Percentiles rank a stretch among this genome's conserved stretches.
These are phyloP conservation scores for Rhingia campestris DNA, from an alignment of 2,888 invertebrate species.

Conservation along the genomic window DNA sequence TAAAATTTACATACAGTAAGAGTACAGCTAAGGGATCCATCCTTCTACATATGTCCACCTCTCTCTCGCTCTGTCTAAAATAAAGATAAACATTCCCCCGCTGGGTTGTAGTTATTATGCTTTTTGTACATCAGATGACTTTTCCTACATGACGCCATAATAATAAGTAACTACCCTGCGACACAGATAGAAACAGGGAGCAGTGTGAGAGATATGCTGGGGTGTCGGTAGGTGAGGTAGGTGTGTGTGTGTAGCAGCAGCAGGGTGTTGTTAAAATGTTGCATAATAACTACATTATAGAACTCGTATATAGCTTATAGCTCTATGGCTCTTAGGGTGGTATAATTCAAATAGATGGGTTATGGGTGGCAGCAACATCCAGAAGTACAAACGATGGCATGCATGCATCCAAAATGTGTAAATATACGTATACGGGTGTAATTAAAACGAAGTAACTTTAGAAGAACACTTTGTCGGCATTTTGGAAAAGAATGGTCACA, in stretches of 20 bases:
- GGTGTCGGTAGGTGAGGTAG: neutral
- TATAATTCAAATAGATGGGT: conserved; percentile 51
- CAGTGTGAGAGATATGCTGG: neutral
- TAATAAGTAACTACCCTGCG: conserved; percentile 49
- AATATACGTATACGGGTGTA: too few species aligned
- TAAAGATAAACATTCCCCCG: conserved; percentile 38
- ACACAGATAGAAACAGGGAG: neutral
- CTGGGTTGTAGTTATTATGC: conserved; percentile 41
- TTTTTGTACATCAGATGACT: conserved; percentile 45
- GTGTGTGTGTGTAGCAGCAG: neutral
- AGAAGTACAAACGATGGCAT: neutral
- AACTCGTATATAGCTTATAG: conserved; percentile 6
- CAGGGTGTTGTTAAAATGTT: conserved; percentile 30
- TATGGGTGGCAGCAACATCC: conserved; percentile 8
- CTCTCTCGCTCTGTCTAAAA: neutral
- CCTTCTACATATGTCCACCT: too few species aligned
- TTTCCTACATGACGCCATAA: conserved; percentile 53
- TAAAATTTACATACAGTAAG: conserved; percentile 25
- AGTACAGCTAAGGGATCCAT: neutral
- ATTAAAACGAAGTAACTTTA: too few species aligned
- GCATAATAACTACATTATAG: conserved; percentile 53
- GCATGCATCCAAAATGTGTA: conserved; percentile 20
- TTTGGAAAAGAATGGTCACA: too few species aligned
- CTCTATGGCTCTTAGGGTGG: conserved; percentile 1
- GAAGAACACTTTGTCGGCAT: too few species aligned